Percentiles rank a stretch among this genome's conserved stretches.
Conservation (phyloP, 2,888 invertebrate species). For the Lamproptera curius region DNA sequence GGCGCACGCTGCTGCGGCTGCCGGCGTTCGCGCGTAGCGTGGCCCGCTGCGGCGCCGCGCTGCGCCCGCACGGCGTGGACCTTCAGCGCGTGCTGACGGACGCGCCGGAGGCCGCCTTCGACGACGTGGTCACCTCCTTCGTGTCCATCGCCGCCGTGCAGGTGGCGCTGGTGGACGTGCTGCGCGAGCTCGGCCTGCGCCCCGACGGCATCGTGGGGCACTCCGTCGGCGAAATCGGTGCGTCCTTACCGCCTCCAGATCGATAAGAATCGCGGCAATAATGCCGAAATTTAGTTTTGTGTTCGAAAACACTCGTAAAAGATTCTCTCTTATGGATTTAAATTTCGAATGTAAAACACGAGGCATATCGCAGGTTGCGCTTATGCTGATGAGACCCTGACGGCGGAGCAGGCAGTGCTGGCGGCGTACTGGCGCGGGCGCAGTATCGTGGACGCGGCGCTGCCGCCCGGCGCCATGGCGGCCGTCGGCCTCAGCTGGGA, state of each 20-base stretch:
- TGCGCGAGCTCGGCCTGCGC: slow-evolving; percentile 84
- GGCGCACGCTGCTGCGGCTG: slow-evolving; percentile 88
- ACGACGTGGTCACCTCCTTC: slow-evolving; percentile 93
- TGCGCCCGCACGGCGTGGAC: slow-evolving; percentile 89
- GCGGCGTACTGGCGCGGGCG: slow-evolving; percentile 96
- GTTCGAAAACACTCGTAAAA: too few relatives aligned
- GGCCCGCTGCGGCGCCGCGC: slow-evolving; percentile 84
- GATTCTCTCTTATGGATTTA: background rate
- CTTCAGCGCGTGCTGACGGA: slow-evolving; percentile 88
- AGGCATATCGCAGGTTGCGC: slow-evolving; percentile 85
- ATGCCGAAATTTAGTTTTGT: too few relatives aligned
- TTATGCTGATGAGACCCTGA: slow-evolving; percentile 97
- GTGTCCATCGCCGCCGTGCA: slow-evolving; percentile 97
- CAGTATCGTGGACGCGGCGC: slow-evolving; percentile 86
- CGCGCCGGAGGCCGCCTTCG: slow-evolving; percentile 86
- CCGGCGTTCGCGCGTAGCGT: slow-evolving; percentile 90
- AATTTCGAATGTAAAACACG: background rate
- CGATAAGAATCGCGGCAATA: too few relatives aligned
- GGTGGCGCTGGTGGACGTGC: slow-evolving; percentile 95
- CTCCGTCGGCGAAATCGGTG: slow-evolving; percentile 92
- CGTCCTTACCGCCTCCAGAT: slow-evolving; percentile 22
- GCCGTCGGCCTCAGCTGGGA: slow-evolving; percentile 95
- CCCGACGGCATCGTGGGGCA: slow-evolving; percentile 98
- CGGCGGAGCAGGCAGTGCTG: slow-evolving; percentile 94
- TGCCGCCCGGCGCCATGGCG: slow-evolving; percentile 91